A percentile compares a stretch with the other conserved stretches of the same genome.
phyloP scores from a whole-genome alignment of 2,797 vertebrate genomes.

The Poecilia velifera region DNA sequence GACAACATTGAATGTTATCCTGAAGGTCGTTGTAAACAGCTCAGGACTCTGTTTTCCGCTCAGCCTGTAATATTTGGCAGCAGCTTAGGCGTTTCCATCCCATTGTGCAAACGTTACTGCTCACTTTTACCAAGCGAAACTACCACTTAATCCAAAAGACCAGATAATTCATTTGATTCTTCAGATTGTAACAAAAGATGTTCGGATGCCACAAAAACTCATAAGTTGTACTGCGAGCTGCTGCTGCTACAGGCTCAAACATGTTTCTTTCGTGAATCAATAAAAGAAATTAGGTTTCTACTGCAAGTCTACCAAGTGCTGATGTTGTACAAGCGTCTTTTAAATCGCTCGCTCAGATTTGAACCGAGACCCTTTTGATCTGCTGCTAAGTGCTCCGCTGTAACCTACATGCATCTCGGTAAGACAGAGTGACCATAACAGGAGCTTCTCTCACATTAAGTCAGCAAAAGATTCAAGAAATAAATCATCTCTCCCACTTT shows the following conservation, averaged over 20 bases:
- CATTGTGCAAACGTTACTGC: neutral
- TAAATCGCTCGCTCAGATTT: neutral
- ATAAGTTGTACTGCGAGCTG: neutral
- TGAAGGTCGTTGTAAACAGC: neutral
- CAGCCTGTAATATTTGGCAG: neutral
- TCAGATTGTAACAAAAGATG: neutral
- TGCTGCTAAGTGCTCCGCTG: conserved; percentile 66
- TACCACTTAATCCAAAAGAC: neutral
- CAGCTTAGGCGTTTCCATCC: neutral
- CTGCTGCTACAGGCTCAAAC: neutral
- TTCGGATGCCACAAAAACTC: neutral
- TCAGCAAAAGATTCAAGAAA: conserved; percentile 32
- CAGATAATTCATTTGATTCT: neutral
- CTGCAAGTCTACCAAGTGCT: neutral
- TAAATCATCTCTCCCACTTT: conserved; percentile 33
- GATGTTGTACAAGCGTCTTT: neutral
- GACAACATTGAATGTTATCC: neutral
- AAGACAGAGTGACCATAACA: conserved; percentile 13
- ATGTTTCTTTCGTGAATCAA: neutral
- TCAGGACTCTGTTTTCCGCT: neutral
- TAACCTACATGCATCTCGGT: neutral
- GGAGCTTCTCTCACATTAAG: conserved; percentile 12
- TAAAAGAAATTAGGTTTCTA: conserved; percentile 2
- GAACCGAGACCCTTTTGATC: conserved; percentile 60
- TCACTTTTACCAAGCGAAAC: neutral